Base-by-base conservation (phyloP, 2,888 invertebrate genomes). In the Dynastes maya region DNA sequence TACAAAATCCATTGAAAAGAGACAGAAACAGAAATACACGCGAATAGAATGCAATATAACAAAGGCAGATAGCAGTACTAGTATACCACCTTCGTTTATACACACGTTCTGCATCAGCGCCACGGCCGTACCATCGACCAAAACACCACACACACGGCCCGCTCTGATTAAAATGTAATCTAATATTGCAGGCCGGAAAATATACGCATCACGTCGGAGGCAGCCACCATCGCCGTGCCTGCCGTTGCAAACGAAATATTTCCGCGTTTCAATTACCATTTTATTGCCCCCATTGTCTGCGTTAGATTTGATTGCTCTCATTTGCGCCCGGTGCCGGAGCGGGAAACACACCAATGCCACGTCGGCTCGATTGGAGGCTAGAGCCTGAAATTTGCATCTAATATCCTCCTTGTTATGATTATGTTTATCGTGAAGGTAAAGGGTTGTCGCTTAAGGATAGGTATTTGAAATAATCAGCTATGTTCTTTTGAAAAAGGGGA, bases 151-250 rank as follows among this genome's bases (percentile, higher is more conserved):
- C 65, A 84, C 85, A 83, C 85, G 85, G 85, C 83, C 85, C 85
- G 85, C 85, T 87, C 87, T 89, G 89, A 89, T 89, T 89, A 89
- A 89, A 89, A 89, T 89, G 88, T 89, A 89, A 89, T 89, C 89
- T 89, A 89, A 89, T 89, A 89, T 89, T 86, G 85, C 86, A 84
- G 83, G 87, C 87, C 86, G 87, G 88, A 87, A 88, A 88, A 88
- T 87, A 87, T 86, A 86, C 85, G 84, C 49, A 71, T 58, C 71
- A 71, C 72, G 61, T 55, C 58, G 55, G 61, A 74, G 61, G 45
- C 72, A 40, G 72, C 63, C 32, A 32, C 63, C 63, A 32, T 32
- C 63, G 65, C 32, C 65, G 65, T 29, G 37, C 45, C 72, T 16
- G 45, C 80, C 80, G 77, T 70, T 70, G 68, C 77, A 64, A 76